Evolutionary conservation across 2,113 vertebrate species (phyloP), one percentile per base, ranked within the genome.

Genomic region (Campylomormyrus tamandua): DNA sequence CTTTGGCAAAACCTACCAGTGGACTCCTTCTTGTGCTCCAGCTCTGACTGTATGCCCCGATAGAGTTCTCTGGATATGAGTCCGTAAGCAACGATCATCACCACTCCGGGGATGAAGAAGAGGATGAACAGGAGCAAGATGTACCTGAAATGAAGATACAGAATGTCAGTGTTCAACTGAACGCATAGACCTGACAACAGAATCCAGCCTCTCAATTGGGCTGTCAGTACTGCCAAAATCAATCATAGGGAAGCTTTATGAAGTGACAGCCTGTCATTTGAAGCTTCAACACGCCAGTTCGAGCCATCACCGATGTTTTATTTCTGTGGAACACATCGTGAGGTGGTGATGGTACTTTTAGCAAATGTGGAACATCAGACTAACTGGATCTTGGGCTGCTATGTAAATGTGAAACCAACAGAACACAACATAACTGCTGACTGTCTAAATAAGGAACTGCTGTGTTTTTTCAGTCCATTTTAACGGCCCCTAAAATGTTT

Each of bases 41-140:
- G 92, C 92, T 97, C 96, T 92, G 96, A 96, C 91, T 94, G 95
- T 90, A 97, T 96, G 80, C 96, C 96, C 89, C 94, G 92, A 46
- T 95, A 97, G 77, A 97, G 95, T 89, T 97, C 96, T 70, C 96
- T 92, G 89, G 96, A 97, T 92, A 97, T 97, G 24, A 97, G 94
- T 39, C 96, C 96, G 2, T 97, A 96, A 21, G 96, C 95, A 35
- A 95, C 93, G 49, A 95, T 95, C 96, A 97, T 97, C 93, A 97
- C 95, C 91, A 97, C 92, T 3, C 96, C 96, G 2, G 96, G 96
- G 86, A 97, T 94, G 0, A 95, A 95, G 52, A 97, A 97, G 49
- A 96, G 94, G 58, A 95, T 91, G 9, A 95, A 94, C 66, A 97
- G 93, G 52, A 97, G 93, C 89, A 97, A 89, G 49, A 96, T 91